Evolutionary conservation across 2,888 invertebrate species (phyloP).

Genomic region (Hipparchia semele): DNA sequence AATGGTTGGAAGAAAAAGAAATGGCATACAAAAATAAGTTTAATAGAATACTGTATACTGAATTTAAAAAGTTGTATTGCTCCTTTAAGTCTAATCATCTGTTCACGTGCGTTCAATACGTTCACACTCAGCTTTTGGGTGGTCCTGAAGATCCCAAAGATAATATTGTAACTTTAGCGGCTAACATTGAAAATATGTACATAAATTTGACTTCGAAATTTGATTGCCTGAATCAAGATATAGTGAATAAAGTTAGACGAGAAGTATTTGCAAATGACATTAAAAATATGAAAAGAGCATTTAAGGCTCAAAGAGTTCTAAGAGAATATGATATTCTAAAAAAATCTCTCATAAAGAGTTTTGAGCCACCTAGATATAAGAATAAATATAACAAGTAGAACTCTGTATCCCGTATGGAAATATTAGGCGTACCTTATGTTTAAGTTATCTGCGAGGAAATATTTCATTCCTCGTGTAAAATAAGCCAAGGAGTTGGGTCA

Average conservation of each 20-base stretch:
- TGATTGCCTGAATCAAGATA: constrained; percentile 44
- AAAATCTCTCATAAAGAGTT: constrained; percentile 47
- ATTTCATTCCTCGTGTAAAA: not conserved
- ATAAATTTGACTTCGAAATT: constrained; percentile 41
- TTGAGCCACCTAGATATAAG: constrained; percentile 46
- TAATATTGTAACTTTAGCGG: constrained; percentile 42
- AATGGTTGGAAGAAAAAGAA: constrained; percentile 46
- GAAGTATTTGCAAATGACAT: constrained; percentile 48
- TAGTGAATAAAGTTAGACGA: constrained; percentile 47
- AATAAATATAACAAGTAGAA: constrained; percentile 3
- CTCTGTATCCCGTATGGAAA: not conserved
- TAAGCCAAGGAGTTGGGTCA: not conserved
- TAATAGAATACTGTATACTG: constrained; percentile 43
- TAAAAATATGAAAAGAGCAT: constrained; percentile 46
- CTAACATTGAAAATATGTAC: constrained; percentile 47
- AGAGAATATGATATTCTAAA: constrained; percentile 48
- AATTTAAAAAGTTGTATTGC: constrained; percentile 47
- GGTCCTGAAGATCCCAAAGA: constrained; percentile 50
- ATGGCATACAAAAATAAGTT: constrained; percentile 44
- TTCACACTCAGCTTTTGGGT: constrained; percentile 44
- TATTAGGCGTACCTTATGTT: not conserved
- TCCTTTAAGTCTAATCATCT: constrained; percentile 49
- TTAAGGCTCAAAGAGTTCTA: constrained; percentile 46
- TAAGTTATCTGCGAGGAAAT: not conserved
- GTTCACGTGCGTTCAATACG: constrained; percentile 51